Evolutionary conservation across 2,888 invertebrate species (phyloP), one percentile per base, ranked within the genome.

Genomic region (Bugulina stolonifera): DNA sequence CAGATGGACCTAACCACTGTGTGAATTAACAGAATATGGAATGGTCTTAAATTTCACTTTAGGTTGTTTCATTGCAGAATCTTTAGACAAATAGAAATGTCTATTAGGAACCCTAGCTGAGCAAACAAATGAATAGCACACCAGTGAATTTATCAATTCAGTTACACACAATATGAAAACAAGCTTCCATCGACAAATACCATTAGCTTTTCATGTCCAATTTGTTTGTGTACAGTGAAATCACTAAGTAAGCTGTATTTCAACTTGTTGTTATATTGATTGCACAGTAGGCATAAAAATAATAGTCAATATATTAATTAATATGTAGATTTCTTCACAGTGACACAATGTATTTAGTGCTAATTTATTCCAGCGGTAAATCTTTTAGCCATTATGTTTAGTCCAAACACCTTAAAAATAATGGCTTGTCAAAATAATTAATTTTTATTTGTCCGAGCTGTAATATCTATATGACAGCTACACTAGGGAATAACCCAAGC

Each of bases 31-130:
- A 64, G 32, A 64, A 64, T 29, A 64, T 64, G 27, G 5, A 23
- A 18, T 27, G 3, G 64, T 64, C n/a, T 64, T 64, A 64, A 64
- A 64, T 64, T 64, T 64, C 64, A 64, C 34, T 64, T 64, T 34
- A 32, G 22, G 32, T 32, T 32, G 34, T 64, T 64, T 32, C 64
- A 64, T 34, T 32, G 64, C 22, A 32, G 64, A 64, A 64, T 64
- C 64, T 14, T 64, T 25, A 64, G 27, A 27, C 64, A 64, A 64
- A 64, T 34, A 64, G 64, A 64, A 34, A 64, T 64, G 34, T 64
- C 64, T 25, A 64, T 64, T 64, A 64, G 64, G 64, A 64, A 64
- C 64, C 32, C 32, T 25, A 64, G 64, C 32, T 25, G 64, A 29
- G 64, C 64, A 64, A 64, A 64, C 64, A 64, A 29, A 32, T 64